Base-by-base conservation (phyloP, 2,797 vertebrate species). In the Sebastes alutus region DNA sequence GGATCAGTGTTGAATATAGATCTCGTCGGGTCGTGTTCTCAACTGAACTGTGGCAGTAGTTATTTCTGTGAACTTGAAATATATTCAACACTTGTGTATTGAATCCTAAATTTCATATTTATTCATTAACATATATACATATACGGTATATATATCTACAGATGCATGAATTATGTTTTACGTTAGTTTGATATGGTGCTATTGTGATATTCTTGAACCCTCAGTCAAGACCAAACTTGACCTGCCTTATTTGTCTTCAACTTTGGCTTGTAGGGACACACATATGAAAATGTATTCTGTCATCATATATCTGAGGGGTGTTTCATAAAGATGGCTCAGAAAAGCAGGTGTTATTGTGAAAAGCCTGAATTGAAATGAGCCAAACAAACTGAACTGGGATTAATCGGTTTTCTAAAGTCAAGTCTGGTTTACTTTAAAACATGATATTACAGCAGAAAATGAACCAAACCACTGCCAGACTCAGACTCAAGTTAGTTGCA, bases 151-250 rank as follows among this genome's bases (percentile, higher is more conserved):
- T 80, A 72, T 83, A 87, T 83, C 72, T 83, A 79, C 78, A 88
- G 80, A 83, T 92, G 93, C 93, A 94, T 94, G 94, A 85, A 56
- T 79, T 88, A 87, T 80, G 87, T 88, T 92, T 89, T 82, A 85
- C 35, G 5, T 89, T 87, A 75, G 86, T 88, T 88, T 92, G 86
- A 94, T 83, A 89, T 89, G 95, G 94, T 95, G 95, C 94, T 95
- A 95, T 84, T 78, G 78, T 88, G 84, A 90, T 87, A 84, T 88
- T 92, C 72, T 87, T 77, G 64, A 91, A 85, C 83, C 32, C 75
- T 77, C 30, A 83, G 67, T 64, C 78, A 75, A 92, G 84, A 86
- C 77, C 78, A 77, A 16, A 80, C 77, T 82, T 81, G 86, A 86
- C 78, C 80, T 76, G 77, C 78, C 79, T 80, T 70, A 77, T 65